Evolutionary conservation across 1,140 invertebrate species (phyloP), one percentile per base, ranked within the genome.

Genomic region (Saccostrea echinata): DNA sequence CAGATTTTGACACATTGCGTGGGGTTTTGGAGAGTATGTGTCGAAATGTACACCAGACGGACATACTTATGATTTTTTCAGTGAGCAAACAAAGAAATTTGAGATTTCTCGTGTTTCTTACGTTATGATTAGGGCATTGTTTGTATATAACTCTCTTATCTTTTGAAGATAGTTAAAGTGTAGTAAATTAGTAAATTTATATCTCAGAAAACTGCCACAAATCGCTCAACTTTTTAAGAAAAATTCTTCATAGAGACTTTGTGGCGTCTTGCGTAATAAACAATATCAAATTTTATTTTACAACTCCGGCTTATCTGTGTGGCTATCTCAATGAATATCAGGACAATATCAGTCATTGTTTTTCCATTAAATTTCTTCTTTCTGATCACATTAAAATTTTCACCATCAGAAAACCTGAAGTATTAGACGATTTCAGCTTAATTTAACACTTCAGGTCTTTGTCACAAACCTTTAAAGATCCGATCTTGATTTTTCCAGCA

Each of bases 211-310:
- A 76, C 68, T 33, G 68, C 68, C 9, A 76, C 68, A 76, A 76
- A 76, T 30, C 68, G 27, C 24, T 76, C 27, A 33, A 33, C 16
- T 30, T 33, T 76, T 76, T 76, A 33, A 76, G 27, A 71, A 33
- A 76, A 30, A 76, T 35, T 35, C 6, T 76, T 76, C 68, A 76
- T 76, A 30, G 24, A 76, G 68, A 76, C 68, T 12, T 30, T 33
- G 8, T 76, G 68, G 68, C 68, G 68, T 76, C 68, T 76, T 76
- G 24, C 68, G 68, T 76, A 76, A 76, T 76, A 76, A 76, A 76
- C 68, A 76, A 76, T 76, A 76, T 76, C 68, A 76, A 76, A 76
- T 76, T 76, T 12, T 76, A 27, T 30, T 76, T 76, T 30, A 76
- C 68, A 76, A 30, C 27, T 76, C 27, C 30, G 16, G 9, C 68